Evolutionary conservation across 92 coral and sea anemone species (phyloP).

Genomic region (Phenganax subtilis): DNA sequence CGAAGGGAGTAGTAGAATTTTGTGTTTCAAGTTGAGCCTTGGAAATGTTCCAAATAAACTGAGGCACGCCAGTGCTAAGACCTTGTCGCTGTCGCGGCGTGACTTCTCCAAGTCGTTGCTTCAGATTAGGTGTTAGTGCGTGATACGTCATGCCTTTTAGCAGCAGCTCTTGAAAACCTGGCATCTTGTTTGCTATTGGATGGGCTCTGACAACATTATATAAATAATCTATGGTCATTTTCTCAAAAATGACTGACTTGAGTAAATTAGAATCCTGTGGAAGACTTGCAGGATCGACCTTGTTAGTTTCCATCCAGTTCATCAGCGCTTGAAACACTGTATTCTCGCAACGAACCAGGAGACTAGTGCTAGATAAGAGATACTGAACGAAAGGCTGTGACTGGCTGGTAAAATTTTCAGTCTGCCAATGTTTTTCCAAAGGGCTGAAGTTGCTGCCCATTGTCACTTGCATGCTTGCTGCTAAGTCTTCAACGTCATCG

Average conservation of each 20-base stretch:
- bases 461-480: slow-evolving; percentile 1
- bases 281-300: slow-evolving; percentile 15
- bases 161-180: slow-evolving; percentile 16
- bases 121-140: not conserved
- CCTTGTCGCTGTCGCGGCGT: not conserved
- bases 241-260: slow-evolving; percentile 12
- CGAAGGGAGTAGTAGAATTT: not conserved
- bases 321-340: slow-evolving; percentile 87
- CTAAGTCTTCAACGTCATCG: slow-evolving; percentile 11
- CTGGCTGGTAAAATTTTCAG: slow-evolving; percentile 14
- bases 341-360: slow-evolving; percentile 73
- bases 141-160: slow-evolving; percentile 29
- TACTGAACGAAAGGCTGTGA: slow-evolving; percentile 13
- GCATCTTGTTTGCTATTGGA: slow-evolving; percentile 27
- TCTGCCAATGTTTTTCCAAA: slow-evolving; percentile 28
- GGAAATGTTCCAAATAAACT: not conserved
- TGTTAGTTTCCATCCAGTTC: slow-evolving; percentile 57
- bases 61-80: not conserved
- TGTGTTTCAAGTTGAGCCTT: not conserved
- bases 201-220: slow-evolving; percentile 23
- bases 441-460: not conserved
- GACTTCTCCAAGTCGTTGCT: not conserved
- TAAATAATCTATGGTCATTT: slow-evolving; percentile 20
- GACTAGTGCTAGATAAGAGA: slow-evolving; percentile 40
- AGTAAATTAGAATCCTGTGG: not conserved